Evolutionary conservation across 2,797 vertebrate species (phyloP).

Genomic region (Thalassophryne amazonica): DNA sequence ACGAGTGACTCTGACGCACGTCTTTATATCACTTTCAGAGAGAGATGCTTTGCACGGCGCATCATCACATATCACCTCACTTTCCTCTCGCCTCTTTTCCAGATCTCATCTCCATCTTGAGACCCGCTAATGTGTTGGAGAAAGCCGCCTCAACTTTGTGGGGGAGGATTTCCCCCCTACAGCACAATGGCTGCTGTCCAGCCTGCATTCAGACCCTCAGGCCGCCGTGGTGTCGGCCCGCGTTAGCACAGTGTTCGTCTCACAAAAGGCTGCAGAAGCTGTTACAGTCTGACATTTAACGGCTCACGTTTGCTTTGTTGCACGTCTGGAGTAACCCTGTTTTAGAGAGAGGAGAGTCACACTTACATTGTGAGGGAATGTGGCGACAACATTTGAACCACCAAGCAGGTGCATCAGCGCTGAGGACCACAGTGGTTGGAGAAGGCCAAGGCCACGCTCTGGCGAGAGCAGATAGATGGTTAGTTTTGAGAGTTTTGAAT

Average conservation of each 20-base stretch:
- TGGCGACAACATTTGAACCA: too few species aligned
- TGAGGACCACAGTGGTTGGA: too few species aligned
- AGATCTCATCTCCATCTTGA: constrained; percentile 40
- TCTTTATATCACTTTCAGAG: constrained; percentile 52
- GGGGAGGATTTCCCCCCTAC: neutral
- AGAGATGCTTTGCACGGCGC: constrained; percentile 39
- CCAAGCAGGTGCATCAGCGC: too few species aligned
- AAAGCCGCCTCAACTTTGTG: constrained; percentile 9
- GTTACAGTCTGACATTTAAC: constrained; percentile 11
- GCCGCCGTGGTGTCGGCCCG: constrained; percentile 36
- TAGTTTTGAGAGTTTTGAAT: too few species aligned
- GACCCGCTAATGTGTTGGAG: constrained; percentile 44
- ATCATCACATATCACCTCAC: constrained; percentile 43
- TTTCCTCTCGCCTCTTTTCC: constrained; percentile 38
- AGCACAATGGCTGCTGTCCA: constrained; percentile 41
- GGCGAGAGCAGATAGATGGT: too few species aligned
- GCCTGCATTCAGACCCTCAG: constrained; percentile 35
- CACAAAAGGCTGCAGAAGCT: constrained; percentile 4
- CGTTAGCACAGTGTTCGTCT: constrained; percentile 21
- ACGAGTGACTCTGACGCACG: constrained; percentile 30
- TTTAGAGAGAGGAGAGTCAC: too few species aligned
- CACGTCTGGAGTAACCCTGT: too few species aligned
- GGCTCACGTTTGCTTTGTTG: too few species aligned
- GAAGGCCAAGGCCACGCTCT: too few species aligned
- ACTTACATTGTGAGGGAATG: too few species aligned